Base-by-base conservation (phyloP, 2,888 invertebrate species). In the Polymixis lichenea region DNA sequence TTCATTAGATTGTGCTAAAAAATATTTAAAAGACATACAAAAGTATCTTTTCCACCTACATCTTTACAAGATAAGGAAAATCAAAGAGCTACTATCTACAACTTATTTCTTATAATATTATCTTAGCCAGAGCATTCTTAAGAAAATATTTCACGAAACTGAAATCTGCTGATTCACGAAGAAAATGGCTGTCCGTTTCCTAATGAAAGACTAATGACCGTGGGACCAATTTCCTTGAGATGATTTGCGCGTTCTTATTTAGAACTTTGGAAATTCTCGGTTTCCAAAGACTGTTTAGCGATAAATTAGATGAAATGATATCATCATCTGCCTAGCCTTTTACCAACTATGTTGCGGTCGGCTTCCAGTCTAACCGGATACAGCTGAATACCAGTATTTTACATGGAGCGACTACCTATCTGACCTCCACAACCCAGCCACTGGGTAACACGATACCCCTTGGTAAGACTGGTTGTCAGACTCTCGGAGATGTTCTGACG, bases 201-300 rank as follows among this genome's bases (percentile, higher is more conserved):
- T 67, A 67, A 72, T 80, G 62, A 80, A 84, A 84, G 49, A 22
- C 38, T 84, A 72, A 80, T 84, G 67, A 64, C 67, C 64, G 58
- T 19, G 49, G 8, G 49, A 55, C 6, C 49, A 60, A 84, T 84
- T 79, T 68, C 81, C 67, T 64, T 3, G 28, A 51, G 25, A 65
- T 73, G 85, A 81, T 74, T 80, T 80, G 67, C 74, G 28, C 43
- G 60, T 78, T 83, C 19, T 68, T 22, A n/a, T n/a, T 49, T 43
- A 60, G 28, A 66, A 61, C 49, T 78, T 77, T 28, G 17, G 17
- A 61, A 32, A 32, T 51, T 25, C 15, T 38, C 5, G 25, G 15
- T n/a, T 56, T 51, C 9, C 15, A 60, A 65, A 75, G 9, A 28
- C 49, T 38, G 8, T 75, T 38, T 19, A 13, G 25, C 15, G 6